Base-by-base conservation (phyloP, 2,888 invertebrate species). In the Euproctis similis region DNA sequence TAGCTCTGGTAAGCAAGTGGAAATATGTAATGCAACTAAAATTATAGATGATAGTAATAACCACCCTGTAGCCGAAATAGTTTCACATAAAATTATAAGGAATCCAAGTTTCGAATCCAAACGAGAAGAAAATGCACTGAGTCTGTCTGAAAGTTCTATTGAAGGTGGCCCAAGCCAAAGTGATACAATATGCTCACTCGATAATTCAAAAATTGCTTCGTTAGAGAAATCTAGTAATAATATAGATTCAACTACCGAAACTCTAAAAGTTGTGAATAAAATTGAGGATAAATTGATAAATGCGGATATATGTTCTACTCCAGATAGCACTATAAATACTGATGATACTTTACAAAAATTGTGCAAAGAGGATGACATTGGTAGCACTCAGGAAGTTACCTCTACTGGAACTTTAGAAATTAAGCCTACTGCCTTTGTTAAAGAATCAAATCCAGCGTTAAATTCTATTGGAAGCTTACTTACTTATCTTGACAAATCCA, bases 401-500 rank as follows among this genome's bases (percentile, higher is more conserved):
- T 77, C 76, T 4, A 68, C 70, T 31, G 56, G 56, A 40, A 37
- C 51, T 25, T 26, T 30, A 4, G 55, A 62, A 27, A 24, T 28
- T 9, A 63, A 58, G 52, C 19, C 46, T n/a, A 39, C 26, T 35
- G 33, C 53, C 10, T 39, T 48, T 4, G 39, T 34, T 9, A 54
- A 51, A 42, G 55, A 62, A 17, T 30, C 37, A 11, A 24, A 26
- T 10, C 35, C 61, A 3, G 46, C 53, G 13, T 48, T 59, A 12
- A 61, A 65, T 39, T 60, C 70, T n/a, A 55, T 81, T 30, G 72
- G 60, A 18, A 76, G 53, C 49, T 49, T 78, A 28, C 40, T 75
- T 19, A 75, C 75, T 14, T 63, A 85, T 27, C 57, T 86, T 38
- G 71, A 82, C 43, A 85, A 86, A 52, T 61, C 75, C 1, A 85